Percentiles rank a stretch among this genome's conserved stretches.
Evolutionary conservation across 2,113 vertebrate genomes (phyloP).

Genomic region (Lota lota): DNA sequence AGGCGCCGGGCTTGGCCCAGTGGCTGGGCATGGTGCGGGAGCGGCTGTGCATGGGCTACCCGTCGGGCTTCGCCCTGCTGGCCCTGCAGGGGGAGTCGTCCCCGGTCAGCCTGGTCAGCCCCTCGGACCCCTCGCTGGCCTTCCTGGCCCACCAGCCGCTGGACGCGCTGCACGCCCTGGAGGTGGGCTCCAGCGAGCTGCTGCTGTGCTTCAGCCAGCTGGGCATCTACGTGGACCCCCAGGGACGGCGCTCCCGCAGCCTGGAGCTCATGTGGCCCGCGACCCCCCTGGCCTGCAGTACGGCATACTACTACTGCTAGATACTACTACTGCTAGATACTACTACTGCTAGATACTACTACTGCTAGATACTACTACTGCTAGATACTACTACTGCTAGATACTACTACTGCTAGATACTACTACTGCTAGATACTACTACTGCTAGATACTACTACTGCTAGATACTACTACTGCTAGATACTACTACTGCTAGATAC

Average conservation of each 20-base stretch:
- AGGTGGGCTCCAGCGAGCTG: conserved; percentile 81
- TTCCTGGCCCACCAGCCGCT: conserved; percentile 90
- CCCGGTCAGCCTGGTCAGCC: conserved; percentile 88
- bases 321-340: not conserved
- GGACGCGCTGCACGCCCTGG: conserved; percentile 91
- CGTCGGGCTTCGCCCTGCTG: conserved; percentile 91
- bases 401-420: no score
- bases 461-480: not conserved
- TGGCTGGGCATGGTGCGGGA: conserved; percentile 90
- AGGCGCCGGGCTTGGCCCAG: conserved; percentile 85
- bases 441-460: not conserved
- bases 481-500: not conserved
- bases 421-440: no score
- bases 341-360: not conserved
- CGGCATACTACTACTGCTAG: conserved; percentile 49
- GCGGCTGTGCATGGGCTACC: conserved; percentile 91
- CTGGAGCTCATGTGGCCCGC: conserved; percentile 99
- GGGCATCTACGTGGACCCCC: conserved; percentile 92
- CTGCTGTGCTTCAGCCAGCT: conserved; percentile 98
- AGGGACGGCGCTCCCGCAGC: conserved; percentile 86
- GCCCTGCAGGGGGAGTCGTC: conserved; percentile 92
- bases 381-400: not conserved
- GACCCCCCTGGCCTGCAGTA: conserved; percentile 92
- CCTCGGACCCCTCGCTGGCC: conserved; percentile 86
- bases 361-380: not conserved